Percentiles rank a stretch among this genome's conserved stretches.
Evolutionary conservation across 2,888 invertebrate genomes (phyloP).

Genomic region (Phragmatobia fuliginosa): DNA sequence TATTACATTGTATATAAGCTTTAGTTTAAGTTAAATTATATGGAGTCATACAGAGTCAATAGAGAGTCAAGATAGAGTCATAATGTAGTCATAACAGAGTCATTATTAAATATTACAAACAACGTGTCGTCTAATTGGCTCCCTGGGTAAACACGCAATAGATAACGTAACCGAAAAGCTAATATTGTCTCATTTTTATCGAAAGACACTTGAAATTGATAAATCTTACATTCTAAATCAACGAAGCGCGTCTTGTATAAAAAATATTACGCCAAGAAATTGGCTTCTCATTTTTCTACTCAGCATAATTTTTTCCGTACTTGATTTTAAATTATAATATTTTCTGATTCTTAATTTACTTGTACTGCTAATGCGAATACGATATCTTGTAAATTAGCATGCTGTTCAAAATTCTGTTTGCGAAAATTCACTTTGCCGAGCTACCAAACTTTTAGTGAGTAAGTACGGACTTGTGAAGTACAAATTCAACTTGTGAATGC

Average conservation of each 20-base stretch:
- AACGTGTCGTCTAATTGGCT: too few species aligned
- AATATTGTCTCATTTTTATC: not conserved
- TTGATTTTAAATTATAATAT: conserved; percentile 26
- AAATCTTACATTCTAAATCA: not conserved
- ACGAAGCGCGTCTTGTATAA: not conserved
- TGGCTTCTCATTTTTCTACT: not conserved
- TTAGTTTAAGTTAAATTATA: too few species aligned
- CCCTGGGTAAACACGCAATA: too few species aligned
- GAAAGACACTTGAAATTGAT: not conserved
- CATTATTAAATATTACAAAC: too few species aligned
- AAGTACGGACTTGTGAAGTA: conserved; percentile 54
- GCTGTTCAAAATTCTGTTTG: conserved; percentile 60
- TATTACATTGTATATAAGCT: too few species aligned
- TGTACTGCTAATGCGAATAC: conserved; percentile 46
- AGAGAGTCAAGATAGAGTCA: too few species aligned
- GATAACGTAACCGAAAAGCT: not conserved
- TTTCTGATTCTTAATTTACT: conserved; percentile 41
- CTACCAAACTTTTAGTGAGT: conserved; percentile 49
- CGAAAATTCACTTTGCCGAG: conserved; percentile 49
- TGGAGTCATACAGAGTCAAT: too few species aligned
- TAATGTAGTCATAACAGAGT: too few species aligned
- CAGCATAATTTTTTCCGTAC: conserved; percentile 11
- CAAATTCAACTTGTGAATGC: conserved; percentile 60
- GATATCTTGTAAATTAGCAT: conserved; percentile 56
- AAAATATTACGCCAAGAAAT: conserved; percentile 1